A percentile compares a stretch with the other conserved stretches of the same genome.
Evolutionary conservation across 2,888 invertebrate genomes (phyloP).

Genomic region (Gymnoscelis rufifasciata): DNA sequence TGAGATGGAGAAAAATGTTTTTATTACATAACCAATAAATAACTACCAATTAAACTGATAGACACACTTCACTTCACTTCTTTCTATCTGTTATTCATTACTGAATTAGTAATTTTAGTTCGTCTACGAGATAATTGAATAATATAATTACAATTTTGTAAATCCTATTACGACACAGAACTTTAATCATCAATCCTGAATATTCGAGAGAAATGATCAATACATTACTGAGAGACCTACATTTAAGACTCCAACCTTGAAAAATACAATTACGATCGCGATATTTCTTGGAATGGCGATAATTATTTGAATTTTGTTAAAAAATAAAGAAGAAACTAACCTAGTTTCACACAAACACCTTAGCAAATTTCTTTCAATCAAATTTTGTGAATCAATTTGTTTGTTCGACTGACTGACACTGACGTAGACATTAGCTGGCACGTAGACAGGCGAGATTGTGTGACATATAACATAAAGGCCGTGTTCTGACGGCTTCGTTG

Average conservation of each 20-base stretch:
- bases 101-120: no score
- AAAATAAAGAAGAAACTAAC: conserved; percentile 5
- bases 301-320: not conserved
- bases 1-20: not conserved
- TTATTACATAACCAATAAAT: conserved; percentile 4
- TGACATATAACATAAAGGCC: no score
- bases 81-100: no score
- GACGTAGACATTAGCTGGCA: no score
- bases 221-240: not conserved
- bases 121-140: no score
- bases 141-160: not conserved
- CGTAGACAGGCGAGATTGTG: no score
- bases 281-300: not conserved
- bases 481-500: no score
- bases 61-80: no score
- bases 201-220: no score
- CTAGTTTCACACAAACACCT: not conserved
- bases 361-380: no score
- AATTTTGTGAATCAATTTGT: not conserved
- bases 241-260: not conserved
- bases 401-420: not conserved
- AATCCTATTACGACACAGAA: not conserved
- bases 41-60: not conserved
- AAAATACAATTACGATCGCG: not conserved
- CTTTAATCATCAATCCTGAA: no score